Evolutionary conservation across 2,888 invertebrate genomes (phyloP).

Genomic region (Carabus problematicus): DNA sequence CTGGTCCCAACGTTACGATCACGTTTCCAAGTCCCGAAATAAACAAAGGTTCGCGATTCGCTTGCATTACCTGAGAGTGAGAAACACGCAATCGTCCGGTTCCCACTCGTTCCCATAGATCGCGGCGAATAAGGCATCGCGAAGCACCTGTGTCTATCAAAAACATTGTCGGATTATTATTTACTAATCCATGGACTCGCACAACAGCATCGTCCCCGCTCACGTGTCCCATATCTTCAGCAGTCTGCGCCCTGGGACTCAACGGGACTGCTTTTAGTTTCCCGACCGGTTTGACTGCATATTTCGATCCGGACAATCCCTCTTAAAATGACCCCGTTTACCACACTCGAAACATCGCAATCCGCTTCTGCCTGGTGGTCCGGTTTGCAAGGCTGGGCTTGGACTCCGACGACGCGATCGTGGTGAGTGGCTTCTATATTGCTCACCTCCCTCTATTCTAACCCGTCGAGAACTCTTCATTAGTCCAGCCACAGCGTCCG

Average conservation of each 20-base stretch:
- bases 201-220: slow-evolving; percentile 1
- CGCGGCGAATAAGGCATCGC: background rate
- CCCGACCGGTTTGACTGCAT: background rate
- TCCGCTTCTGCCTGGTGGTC: background rate
- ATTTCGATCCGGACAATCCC: background rate
- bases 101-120: background rate
- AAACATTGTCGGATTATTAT: background rate
- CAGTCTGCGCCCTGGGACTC: slow-evolving; percentile 1
- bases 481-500: no score
- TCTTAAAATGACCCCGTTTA: background rate
- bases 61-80: no score
- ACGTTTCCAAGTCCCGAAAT: background rate
- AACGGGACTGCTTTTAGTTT: background rate
- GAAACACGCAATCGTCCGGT: no score
- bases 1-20: background rate
- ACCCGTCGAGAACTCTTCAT: no score
- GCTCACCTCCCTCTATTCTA: no score
- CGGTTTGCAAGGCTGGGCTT: background rate
- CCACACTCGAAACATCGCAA: background rate
- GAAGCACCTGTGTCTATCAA: slow-evolving; percentile 10
- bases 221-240: background rate
- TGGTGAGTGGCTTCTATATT: no score
- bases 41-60: background rate
- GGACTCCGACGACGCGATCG: background rate
- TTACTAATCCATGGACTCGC: slow-evolving; percentile 3